Percentiles rank a stretch among this genome's conserved stretches.
These are phyloP conservation scores for Abrostola triplasia DNA, from an alignment of 2,888 invertebrate genomes.

Conservation along the genomic window DNA sequence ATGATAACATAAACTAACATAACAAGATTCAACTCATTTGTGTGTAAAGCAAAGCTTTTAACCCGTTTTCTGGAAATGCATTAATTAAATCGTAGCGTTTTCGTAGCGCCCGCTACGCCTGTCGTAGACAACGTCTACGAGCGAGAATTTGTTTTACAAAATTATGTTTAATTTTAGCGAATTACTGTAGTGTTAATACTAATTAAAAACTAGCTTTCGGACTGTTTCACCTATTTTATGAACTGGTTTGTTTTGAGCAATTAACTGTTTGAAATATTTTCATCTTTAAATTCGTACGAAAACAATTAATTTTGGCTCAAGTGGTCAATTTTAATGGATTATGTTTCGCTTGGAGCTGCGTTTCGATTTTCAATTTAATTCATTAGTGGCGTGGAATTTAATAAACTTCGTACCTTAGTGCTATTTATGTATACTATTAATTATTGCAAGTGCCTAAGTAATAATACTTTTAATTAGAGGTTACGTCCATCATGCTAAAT, in stretches of 20 bases:
- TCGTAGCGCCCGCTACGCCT: slow-evolving; percentile 59
- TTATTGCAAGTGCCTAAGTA: too few species aligned
- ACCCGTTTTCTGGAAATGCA: slow-evolving; percentile 54
- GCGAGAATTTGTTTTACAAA: slow-evolving; percentile 51
- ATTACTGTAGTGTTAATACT: slow-evolving; percentile 50
- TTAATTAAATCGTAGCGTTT: slow-evolving; percentile 60
- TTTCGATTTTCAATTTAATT: too few species aligned
- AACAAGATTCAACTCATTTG: slow-evolving; percentile 47
- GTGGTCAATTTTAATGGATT: neutral
- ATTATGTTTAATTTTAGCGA: slow-evolving; percentile 51
- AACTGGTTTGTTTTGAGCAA: slow-evolving; percentile 18
- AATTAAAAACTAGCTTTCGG: slow-evolving; percentile 40
- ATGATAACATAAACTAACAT: slow-evolving; percentile 27
- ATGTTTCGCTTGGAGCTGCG: too few species aligned
- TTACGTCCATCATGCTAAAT: too few species aligned
- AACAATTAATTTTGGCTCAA: neutral
- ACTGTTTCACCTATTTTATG: slow-evolving; percentile 25
- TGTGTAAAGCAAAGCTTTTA: slow-evolving; percentile 54
- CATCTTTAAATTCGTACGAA: neutral
- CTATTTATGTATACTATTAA: too few species aligned
- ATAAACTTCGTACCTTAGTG: too few species aligned
- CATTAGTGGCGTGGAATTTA: too few species aligned
- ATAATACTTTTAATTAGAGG: too few species aligned
- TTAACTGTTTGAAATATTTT: slow-evolving; percentile 8
- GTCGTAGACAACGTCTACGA: slow-evolving; percentile 59